Base-by-base conservation (phyloP, 2,888 invertebrate genomes). In the Catocala nupta region DNA sequence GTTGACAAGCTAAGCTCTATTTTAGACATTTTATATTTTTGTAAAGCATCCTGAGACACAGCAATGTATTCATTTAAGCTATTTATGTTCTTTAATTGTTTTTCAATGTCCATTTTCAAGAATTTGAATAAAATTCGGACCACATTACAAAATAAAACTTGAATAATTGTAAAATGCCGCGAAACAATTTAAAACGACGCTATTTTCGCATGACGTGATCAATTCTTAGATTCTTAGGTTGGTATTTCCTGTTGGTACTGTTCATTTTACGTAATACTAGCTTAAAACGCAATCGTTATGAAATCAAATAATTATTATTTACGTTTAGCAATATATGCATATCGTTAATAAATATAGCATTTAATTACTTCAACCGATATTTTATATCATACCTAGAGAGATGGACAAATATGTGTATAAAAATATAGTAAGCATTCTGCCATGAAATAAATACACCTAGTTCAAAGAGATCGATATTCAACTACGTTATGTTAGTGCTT, bases 1-100 rank as follows among this genome's bases (percentile, higher is more conserved):
- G 86, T 84, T 6, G 89, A 81, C 80, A 88, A 84, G 59, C 90
- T 90, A 45, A 90, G 77, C 63, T 80, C 76, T 48, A 89, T 76
- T 82, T 80, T 86, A 16, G 72, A 63, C 43, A 75, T 75, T 70
- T 77, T 75, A 64, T 67, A 73, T 65, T 81, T 81, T 25, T 71
- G 75, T 7, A 65, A 43, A 12, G 85, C 63, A 60, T 86, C 80
- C 65, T 88, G 82, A 33, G 89, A 87, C 47, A 77, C 61, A 5
- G 81, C 59, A 51, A 85, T 82, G 51, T 90, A 92, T 42, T 88
- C 84, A 12, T 85, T 80, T 44, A 92, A 65, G 65, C 73, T 84
- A 44, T 75, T 85, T 8, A 90, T 75, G 39, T 80, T 79, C 67
- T 80, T 82, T 36, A 90, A 72, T 43, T 82, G 50, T 59, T 84